Evolutionary conservation across 2,888 invertebrate species (phyloP), one percentile per base, ranked within the genome.

Genomic region (Tiphia femorata): DNA sequence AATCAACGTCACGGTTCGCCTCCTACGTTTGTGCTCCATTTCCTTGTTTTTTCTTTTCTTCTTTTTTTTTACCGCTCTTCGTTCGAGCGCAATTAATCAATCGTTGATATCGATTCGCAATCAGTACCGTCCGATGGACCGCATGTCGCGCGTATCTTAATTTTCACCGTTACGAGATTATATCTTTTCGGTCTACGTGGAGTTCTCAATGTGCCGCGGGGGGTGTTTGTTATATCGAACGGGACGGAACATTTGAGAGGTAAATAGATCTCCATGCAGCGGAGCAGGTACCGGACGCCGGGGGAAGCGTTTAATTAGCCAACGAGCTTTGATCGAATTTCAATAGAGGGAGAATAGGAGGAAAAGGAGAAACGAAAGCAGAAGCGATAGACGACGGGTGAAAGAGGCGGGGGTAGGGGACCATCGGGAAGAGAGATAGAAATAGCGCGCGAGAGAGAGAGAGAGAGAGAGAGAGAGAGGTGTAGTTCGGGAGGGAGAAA

Each of bases 281-380:
- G 49, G 49, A 42, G 58, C 21, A 25, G 25, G 25, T 25, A 37
- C 3, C 43, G 20, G 12, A n/a, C 41, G 17, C 46, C 20, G 21
- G 43, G n/a, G 54, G 57, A 43, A 62, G 62, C 59, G 59, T 67
- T 71, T 60, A 65, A 73, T 69, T 67, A 64, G 58, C 51, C 56
- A 43, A 44, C 51, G 58, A 54, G 55, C 56, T 58, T 63, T 58
- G 56, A 68, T 70, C 62, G 49, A 60, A 59, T 55, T 62, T 68
- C 62, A 62, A 50, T 51, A 50, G 49, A 53, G 57, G 53, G 51
- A 57, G 59, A 70, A 70, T 70, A 55, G 67, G 67, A 70, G 67
- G 54, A 60, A 38, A 12, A 33, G 19, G 53, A 51, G 58, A 61
- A 70, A 70, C 70, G 56, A 70, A 70, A 70, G 67, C 56, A 60